Percentiles rank a stretch among this genome's conserved stretches.
These are phyloP conservation scores for Anaspis maculata DNA, from an alignment of 2,888 invertebrate species.

Conservation along the genomic window DNA sequence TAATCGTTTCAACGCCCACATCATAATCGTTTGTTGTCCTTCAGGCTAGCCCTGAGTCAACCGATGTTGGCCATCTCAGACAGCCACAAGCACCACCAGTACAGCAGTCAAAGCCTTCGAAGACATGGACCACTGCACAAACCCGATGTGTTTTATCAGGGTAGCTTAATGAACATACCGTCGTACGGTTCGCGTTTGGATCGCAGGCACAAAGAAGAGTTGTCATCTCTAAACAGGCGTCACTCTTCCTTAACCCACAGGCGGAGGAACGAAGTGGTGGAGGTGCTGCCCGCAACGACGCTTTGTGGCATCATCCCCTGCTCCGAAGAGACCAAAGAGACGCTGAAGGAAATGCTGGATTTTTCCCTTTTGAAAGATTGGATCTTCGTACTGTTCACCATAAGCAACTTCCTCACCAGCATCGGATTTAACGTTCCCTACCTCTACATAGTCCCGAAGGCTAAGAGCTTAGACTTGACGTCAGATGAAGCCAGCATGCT, in stretches of 20 bases:
- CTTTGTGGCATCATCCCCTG: slow-evolving; percentile 51
- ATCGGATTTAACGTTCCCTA: slow-evolving; percentile 93
- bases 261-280: slow-evolving; percentile 12
- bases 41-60: slow-evolving; percentile 61
- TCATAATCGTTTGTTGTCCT: too few relatives aligned
- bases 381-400: slow-evolving; percentile 79
- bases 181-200: slow-evolving; percentile 31
- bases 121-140: slow-evolving; percentile 65
- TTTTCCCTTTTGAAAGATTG: slow-evolving; percentile 74
- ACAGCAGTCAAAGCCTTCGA: slow-evolving; percentile 46
- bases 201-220: slow-evolving; percentile 26
- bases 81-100: slow-evolving; percentile 23
- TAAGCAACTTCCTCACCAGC: slow-evolving; percentile 93
- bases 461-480: slow-evolving; percentile 50
- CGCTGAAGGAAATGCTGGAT: slow-evolving; percentile 76
- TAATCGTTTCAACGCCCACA: too few relatives aligned
- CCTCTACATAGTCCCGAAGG: slow-evolving; percentile 73
- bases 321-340: slow-evolving; percentile 61
- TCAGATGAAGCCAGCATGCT: slow-evolving; percentile 58
- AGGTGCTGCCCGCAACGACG: slow-evolving; percentile 16
- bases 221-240: slow-evolving; percentile 14
- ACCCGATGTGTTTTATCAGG: slow-evolving; percentile 85
- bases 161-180: slow-evolving; percentile 50
- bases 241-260: slow-evolving; percentile 23
- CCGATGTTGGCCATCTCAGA: slow-evolving; percentile 48